Evolutionary conservation across 2,797 vertebrate species (phyloP).

Genomic region (Danio jaintianensis): DNA sequence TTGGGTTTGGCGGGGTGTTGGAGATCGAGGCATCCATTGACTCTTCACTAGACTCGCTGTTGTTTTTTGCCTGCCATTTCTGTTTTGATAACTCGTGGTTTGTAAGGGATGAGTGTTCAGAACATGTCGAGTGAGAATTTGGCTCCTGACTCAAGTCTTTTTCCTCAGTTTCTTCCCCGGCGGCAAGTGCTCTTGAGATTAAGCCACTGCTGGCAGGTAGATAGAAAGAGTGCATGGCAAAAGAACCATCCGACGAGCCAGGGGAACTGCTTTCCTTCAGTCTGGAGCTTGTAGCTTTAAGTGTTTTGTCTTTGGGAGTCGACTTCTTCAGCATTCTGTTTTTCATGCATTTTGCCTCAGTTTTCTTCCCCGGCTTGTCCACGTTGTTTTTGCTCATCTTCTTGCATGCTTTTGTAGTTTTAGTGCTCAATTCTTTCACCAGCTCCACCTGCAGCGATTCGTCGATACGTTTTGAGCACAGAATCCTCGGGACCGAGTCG

Average conservation of each 20-base stretch:
- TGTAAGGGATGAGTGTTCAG: slow-evolving; percentile 7
- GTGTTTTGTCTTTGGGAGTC: slow-evolving; percentile 46
- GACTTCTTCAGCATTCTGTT: slow-evolving; percentile 48
- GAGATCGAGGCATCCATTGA: slow-evolving; percentile 45
- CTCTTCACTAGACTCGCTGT: slow-evolving; percentile 55
- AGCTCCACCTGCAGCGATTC: slow-evolving; percentile 45
- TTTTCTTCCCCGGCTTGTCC: slow-evolving; percentile 37
- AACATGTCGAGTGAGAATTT: slow-evolving; percentile 36
- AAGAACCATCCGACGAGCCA: slow-evolving; percentile 51
- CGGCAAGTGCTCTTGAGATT: slow-evolving; percentile 76
- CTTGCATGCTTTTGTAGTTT: slow-evolving; percentile 43
- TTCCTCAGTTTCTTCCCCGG: slow-evolving; percentile 69
- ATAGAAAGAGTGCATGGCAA: slow-evolving; percentile 70
- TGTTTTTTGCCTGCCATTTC: slow-evolving; percentile 53
- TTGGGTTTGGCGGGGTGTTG: slow-evolving; percentile 69
- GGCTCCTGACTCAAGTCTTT: slow-evolving; percentile 65
- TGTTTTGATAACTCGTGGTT: slow-evolving; percentile 40
- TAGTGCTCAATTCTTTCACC: slow-evolving; percentile 45
- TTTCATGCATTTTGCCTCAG: slow-evolving; percentile 12
- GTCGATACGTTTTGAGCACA: slow-evolving; percentile 75
- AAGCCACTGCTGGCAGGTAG: slow-evolving; percentile 76
- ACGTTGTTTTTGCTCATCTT: slow-evolving; percentile 33
- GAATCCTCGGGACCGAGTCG: slow-evolving; percentile 77
- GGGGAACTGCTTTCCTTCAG: slow-evolving; percentile 54
- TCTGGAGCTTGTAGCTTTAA: slow-evolving; percentile 50